These are phyloP conservation scores for Gambusia holbrooki DNA, from an alignment of 2,113 vertebrate species.

Conservation along the genomic window DNA sequence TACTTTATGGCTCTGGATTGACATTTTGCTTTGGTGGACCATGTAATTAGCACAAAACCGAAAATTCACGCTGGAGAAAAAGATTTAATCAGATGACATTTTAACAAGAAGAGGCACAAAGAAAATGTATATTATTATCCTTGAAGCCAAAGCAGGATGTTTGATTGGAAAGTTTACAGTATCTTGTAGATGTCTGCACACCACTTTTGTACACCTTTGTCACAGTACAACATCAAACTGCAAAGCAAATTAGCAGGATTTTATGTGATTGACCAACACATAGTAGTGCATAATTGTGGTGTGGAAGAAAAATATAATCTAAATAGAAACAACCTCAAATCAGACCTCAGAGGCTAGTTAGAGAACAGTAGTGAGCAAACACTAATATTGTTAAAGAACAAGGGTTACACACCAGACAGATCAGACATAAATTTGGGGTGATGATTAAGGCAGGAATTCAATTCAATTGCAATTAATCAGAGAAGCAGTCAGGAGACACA, in stretches of 20 bases:
- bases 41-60: neutral
- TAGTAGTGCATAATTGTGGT: too few species aligned
- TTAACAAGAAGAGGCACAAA: neutral
- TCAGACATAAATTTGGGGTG: too few species aligned
- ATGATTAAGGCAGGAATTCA: too few species aligned
- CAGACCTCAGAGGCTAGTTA: too few species aligned
- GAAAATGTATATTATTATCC: neutral
- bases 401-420: neutral
- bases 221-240: too few species aligned
- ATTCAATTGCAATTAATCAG: too few species aligned
- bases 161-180: neutral
- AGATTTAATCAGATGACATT: neutral
- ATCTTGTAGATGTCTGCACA: too few species aligned
- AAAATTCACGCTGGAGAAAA: neutral
- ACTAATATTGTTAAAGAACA: neutral
- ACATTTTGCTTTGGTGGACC: neutral
- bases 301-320: too few species aligned
- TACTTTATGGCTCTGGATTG: neutral
- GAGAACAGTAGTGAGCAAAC: neutral
- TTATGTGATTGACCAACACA: neutral
- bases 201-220: neutral
- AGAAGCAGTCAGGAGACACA: too few species aligned
- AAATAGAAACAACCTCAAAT: too few species aligned
- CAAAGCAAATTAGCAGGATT: neutral
- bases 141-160: neutral